Evolutionary conservation across 2,113 vertebrate genomes (phyloP), one percentile per base, ranked within the genome.

Genomic region (Ceyx margarethae): DNA sequence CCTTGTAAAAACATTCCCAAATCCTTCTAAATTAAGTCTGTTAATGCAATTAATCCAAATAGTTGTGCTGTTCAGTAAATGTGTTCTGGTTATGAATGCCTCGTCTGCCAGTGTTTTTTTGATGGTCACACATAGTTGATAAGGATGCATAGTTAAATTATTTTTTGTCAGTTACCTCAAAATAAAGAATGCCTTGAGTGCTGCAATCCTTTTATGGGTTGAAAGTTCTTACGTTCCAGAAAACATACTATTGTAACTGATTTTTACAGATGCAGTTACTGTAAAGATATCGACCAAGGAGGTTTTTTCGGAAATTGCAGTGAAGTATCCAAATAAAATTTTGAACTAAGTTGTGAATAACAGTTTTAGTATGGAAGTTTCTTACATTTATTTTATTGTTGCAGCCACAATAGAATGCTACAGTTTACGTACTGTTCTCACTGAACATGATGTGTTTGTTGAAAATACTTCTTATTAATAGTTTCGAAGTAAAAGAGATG

Each of bases 21-120:
- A 91, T 91, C 84, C 85, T 82, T 86, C 62, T 62, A 93, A 96
- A 95, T 94, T 67, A 90, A 60, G 51, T 76, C 62, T 86, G 43
- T 62, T 86, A 86, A 60, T 79, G 40, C 62, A 91, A 66, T 93
- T 95, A 90, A 89, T 94, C 65, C 51, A 46, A 86, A 82, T 48
- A 92, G 26, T 80, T 94, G 73, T 35, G 46, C 31, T 60, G 33
- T 79, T 77, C 20, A 50, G 23, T 48, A 11, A 90, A 23, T 57
- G 37, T 40, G 21, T 85, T 83, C 58, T 58, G 10, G 22, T 81
- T 91, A 58, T 79, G 50, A 86, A 87, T 86, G 72, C 19, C 33
- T 82, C 28, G 42, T 58, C 84, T 81, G 37, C 16, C 31, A 50
- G 45, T 58, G n/a, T 53, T 46, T 91, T 91, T 91, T 79, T 43